Evolutionary conservation across 92 coral and sea anemone genomes (phyloP).

Genomic region (Plumapathes pennacea): DNA sequence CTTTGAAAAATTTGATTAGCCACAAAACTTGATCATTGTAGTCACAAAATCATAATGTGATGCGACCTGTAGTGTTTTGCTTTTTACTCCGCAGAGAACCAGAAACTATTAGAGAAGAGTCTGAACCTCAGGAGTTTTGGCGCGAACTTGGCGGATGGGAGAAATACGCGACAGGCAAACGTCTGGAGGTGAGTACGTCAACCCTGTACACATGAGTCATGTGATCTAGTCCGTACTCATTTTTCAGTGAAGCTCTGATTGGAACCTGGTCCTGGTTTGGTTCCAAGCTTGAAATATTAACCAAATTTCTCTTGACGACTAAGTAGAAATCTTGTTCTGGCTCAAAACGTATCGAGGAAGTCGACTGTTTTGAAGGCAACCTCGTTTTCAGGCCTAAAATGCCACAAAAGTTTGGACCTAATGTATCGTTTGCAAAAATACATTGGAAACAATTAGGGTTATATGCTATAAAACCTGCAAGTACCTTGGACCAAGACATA

Average conservation of each 20-base stretch:
- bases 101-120: constrained; percentile 58
- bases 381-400: too few relatives aligned
- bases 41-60: background rate
- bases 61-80: background rate
- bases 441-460: too few relatives aligned
- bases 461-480: too few relatives aligned
- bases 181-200: constrained; percentile 49
- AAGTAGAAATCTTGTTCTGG: too few relatives aligned
- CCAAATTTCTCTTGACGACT: background rate
- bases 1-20: too few relatives aligned
- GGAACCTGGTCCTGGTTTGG: background rate
- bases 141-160: constrained; percentile 79
- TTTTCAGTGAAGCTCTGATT: too few relatives aligned
- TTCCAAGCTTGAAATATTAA: background rate
- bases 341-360: too few relatives aligned
- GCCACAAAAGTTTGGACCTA: too few relatives aligned
- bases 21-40: too few relatives aligned
- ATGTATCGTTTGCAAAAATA: too few relatives aligned
- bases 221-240: background rate
- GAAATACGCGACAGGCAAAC: constrained; percentile 76
- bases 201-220: background rate
- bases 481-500: too few relatives aligned
- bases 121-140: constrained; percentile 74
- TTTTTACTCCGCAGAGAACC: constrained; percentile 59
- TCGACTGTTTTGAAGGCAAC: too few relatives aligned